Conservation (phyloP, 2,797 vertebrate genomes). For the Scyliorhinus canicula region DNA sequence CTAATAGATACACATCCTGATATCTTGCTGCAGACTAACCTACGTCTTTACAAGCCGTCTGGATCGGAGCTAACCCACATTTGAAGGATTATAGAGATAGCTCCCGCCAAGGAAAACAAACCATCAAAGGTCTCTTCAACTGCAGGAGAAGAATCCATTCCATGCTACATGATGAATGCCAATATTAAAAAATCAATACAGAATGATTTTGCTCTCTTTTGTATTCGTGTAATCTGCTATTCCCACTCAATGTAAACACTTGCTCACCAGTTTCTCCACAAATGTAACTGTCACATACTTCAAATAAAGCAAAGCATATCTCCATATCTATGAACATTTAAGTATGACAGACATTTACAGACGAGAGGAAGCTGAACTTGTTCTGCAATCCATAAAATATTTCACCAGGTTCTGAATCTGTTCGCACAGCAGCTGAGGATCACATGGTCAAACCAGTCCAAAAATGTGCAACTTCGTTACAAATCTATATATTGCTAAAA, state of each 20-base stretch:
- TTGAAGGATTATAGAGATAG: constrained; percentile 31
- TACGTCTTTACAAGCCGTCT: constrained; percentile 36
- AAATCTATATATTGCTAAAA: not conserved
- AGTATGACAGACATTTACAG: not conserved
- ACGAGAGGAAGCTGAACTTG: not conserved
- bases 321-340: constrained; percentile 24
- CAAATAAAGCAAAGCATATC: not conserved
- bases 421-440: not conserved
- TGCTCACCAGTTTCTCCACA: not conserved
- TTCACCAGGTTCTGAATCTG: not conserved
- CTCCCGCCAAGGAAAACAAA: constrained; percentile 29
- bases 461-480: not conserved
- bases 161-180: not conserved
- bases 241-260: not conserved
- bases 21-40: constrained; percentile 36
- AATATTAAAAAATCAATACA: not conserved
- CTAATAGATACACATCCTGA: constrained; percentile 38
- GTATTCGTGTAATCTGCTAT: not conserved
- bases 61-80: constrained; percentile 39
- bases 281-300: not conserved
- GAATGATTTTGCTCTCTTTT: not conserved
- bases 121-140: not conserved
- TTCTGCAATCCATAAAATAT: not conserved
- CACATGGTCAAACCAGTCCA: not conserved
- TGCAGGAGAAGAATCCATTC: not conserved